These are phyloP conservation scores for Macroglossus sobrinus DNA, from an alignment of 2,113 vertebrate genomes.

Conservation along the genomic window DNA sequence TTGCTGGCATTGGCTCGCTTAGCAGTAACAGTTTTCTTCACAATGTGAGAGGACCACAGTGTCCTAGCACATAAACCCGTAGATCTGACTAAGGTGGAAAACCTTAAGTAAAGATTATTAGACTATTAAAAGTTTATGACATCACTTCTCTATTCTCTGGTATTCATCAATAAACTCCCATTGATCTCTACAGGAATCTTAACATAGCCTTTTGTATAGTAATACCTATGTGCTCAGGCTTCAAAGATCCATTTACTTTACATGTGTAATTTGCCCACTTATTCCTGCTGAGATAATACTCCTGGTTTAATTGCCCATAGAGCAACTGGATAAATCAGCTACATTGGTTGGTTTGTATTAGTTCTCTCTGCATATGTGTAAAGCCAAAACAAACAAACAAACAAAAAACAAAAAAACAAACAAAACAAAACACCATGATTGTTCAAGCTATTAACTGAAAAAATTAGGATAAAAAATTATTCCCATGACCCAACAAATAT, in stretches of 20 bases:
- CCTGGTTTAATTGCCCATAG: constrained; percentile 68
- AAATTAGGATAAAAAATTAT: not conserved
- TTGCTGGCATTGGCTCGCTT: constrained; percentile 49
- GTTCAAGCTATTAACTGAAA: constrained; percentile 16
- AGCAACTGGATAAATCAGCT: constrained; percentile 58
- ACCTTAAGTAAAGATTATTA: constrained; percentile 69
- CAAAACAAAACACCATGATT: not conserved
- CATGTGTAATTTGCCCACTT: constrained; percentile 65
- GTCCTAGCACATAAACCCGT: constrained; percentile 6
- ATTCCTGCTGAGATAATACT: constrained; percentile 52
- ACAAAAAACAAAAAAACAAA: not conserved
- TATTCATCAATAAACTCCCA: constrained; percentile 68
- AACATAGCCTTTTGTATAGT: constrained; percentile 22
- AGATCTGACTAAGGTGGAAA: constrained; percentile 54
- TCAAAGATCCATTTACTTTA: constrained; percentile 73
- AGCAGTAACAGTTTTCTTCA: constrained; percentile 66
- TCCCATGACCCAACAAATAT: constrained; percentile 19
- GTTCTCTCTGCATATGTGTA: not conserved
- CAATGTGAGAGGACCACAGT: constrained; percentile 23
- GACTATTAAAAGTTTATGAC: constrained; percentile 73
- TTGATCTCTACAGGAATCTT: constrained; percentile 60
- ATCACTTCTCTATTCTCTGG: constrained; percentile 53
- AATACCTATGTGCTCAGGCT: constrained; percentile 51
- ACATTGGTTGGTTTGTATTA: constrained; percentile 22
- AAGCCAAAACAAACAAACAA: not conserved